phyloP scores from a whole-genome alignment of 2,113 vertebrate genomes.

The Aramus guarauna region DNA sequence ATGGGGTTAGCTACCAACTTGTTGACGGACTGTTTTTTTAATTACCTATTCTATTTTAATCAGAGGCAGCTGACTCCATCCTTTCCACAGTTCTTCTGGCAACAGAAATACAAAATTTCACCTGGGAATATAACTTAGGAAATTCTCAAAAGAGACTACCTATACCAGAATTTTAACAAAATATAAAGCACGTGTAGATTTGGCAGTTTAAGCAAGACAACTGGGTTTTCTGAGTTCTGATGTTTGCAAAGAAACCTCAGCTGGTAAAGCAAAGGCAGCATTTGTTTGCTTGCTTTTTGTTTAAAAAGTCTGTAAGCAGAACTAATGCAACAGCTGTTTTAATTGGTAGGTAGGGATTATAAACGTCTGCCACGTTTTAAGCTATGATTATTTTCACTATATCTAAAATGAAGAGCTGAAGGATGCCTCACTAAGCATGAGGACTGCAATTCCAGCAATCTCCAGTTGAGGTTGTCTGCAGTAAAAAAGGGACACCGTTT shows the following conservation, averaged over 20 bases:
- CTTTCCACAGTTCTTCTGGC: background rate
- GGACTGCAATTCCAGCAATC: background rate
- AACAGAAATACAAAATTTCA: background rate
- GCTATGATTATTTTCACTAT: background rate
- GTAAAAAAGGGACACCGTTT: background rate
- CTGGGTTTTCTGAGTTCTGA: background rate
- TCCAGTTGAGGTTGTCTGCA: background rate
- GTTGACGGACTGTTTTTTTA: background rate
- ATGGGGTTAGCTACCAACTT: background rate
- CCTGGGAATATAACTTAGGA: background rate
- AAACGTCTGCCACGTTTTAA: background rate
- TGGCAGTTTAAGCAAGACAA: background rate
- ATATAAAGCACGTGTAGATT: background rate
- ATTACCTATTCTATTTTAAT: background rate
- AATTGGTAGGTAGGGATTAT: slow-evolving; percentile 5
- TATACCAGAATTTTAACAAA: background rate
- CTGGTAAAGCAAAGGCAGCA: background rate
- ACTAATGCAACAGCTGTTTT: slow-evolving; percentile 34
- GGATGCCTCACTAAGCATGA: background rate
- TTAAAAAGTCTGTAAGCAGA: background rate
- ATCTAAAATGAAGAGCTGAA: background rate
- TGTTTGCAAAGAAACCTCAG: background rate
- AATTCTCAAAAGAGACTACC: background rate
- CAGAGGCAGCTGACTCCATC: background rate
- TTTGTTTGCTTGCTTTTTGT: background rate